Evolutionary conservation across 2,888 invertebrate genomes (phyloP), one percentile per base, ranked within the genome.

Genomic region (Nipponacmea schrenckii): DNA sequence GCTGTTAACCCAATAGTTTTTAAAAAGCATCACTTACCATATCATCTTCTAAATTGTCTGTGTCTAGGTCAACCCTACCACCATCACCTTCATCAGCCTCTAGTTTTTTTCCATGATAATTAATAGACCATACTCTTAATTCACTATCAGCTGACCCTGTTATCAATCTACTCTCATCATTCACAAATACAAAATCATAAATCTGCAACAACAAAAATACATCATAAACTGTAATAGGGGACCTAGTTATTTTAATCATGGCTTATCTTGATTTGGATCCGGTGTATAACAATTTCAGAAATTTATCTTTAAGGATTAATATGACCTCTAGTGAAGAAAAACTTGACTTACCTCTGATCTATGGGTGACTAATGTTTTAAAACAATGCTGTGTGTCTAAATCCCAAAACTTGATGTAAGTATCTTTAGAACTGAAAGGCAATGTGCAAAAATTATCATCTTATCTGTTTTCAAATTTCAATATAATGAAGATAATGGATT

Each of bases 381-480:
- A 98, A 88, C 98, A 98, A 85, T 96, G 95, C 83, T 96, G 95
- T 8, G 96, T 96, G 79, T 95, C 94, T 78, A 98, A 91, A 89
- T 98, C 96, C 98, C 98, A 99, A 88, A 99, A 96, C 89, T 98
- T 98, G 0, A 99, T 92, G 87, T 95, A 95, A 12, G 95, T 94
- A 88, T 99, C 99, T 89, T 96, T 97, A 0, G 97, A 97, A 50
- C 94, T 92, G 81, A 46, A 82, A 82, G 10, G 74, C 56, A 70
- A 27, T 71, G 20, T 48, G 24, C 7, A 67, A 31, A 12, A 67
- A 27, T 71, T 24, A 17, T 14, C 12, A 62, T n/a, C 17, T 14
- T 39, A n/a, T 15, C 39, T 15, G 48, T 17, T 48, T 17, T 15
- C 7, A 17, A n/a, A n/a, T n/a, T n/a, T n/a, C n/a, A n/a, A n/a